Conservation (phyloP, 2,113 vertebrate species). For the Saguinus imperator region DNA sequence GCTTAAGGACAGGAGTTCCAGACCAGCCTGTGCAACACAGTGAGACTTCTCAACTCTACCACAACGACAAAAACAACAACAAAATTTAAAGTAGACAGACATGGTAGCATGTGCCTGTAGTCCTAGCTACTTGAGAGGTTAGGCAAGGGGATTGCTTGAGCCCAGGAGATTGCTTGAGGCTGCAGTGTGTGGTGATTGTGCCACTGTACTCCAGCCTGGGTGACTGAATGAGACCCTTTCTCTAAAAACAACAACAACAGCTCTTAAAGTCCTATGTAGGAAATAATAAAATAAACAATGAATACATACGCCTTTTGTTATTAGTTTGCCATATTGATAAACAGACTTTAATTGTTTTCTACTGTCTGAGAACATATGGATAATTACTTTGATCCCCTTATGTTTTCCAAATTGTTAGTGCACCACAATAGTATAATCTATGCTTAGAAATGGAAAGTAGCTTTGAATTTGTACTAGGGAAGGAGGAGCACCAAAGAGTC, state of each 20-base stretch:
- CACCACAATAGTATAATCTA: neutral
- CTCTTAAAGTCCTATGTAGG: neutral
- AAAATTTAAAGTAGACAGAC: too few relatives aligned
- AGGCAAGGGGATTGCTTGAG: neutral
- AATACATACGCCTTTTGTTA: constrained; percentile 23
- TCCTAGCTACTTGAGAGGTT: neutral
- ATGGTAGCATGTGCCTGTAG: neutral
- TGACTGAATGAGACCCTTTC: neutral
- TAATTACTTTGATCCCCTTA: constrained; percentile 53
- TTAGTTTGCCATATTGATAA: constrained; percentile 52
- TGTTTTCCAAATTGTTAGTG: constrained; percentile 57
- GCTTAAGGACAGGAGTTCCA: too few relatives aligned
- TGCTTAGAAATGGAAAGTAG: constrained; percentile 37
- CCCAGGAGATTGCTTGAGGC: too few relatives aligned
- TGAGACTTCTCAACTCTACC: too few relatives aligned
- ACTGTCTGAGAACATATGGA: neutral
- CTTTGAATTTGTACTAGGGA: neutral
- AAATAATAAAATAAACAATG: constrained; percentile 2
- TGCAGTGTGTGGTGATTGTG: neutral
- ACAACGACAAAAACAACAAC: too few relatives aligned
- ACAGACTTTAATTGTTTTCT: constrained; percentile 62
- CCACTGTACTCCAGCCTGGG: neutral
- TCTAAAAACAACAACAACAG: neutral
- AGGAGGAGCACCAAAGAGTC: neutral
- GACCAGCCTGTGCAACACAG: too few relatives aligned